These are phyloP conservation scores for Drosophila longiperda DNA, from an alignment of 2,888 invertebrate species.

Conservation along the genomic window DNA sequence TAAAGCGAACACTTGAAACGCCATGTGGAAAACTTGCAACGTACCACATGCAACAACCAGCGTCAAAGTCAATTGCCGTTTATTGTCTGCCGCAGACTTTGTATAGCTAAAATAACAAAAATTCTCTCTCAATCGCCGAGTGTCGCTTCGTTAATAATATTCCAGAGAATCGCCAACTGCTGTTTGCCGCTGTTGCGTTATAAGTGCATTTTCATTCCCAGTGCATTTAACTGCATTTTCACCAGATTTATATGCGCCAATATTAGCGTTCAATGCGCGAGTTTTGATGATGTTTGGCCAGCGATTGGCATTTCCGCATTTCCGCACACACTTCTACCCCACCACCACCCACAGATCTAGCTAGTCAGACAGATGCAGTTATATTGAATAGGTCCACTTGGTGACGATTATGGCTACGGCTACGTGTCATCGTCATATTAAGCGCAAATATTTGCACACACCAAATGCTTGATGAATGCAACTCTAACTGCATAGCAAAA, in stretches of 20 bases:
- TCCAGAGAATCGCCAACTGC: conserved; percentile 31
- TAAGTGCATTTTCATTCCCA: conserved; percentile 70
- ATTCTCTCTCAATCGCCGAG: conserved; percentile 37
- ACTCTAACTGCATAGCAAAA: conserved; percentile 52
- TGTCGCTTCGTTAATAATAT: conserved; percentile 46
- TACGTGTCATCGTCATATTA: conserved; percentile 67
- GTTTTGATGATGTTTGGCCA: conserved; percentile 79
- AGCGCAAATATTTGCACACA: conserved; percentile 75
- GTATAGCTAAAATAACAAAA: conserved; percentile 78
- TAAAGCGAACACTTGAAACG: conserved; percentile 18
- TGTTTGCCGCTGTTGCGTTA: conserved; percentile 35
- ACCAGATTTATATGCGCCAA: conserved; percentile 76
- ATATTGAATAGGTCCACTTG: conserved; percentile 28
- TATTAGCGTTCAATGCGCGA: conserved; percentile 61
- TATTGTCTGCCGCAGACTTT: conserved; percentile 80
- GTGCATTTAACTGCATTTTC: conserved; percentile 52
- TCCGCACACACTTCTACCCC: neutral
- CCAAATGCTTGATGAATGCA: conserved; percentile 77
- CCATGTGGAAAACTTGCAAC: conserved; percentile 1
- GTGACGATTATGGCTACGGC: conserved; percentile 60
- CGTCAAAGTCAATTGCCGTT: conserved; percentile 62
- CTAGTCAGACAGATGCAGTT: neutral
- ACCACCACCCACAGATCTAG: neutral
- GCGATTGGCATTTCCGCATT: conserved; percentile 46
- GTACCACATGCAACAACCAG: conserved; percentile 23